Percentiles rank a stretch among this genome's conserved stretches.
phyloP scores from a whole-genome alignment of 2,797 vertebrate genomes.

The Sebastes matsubarae region DNA sequence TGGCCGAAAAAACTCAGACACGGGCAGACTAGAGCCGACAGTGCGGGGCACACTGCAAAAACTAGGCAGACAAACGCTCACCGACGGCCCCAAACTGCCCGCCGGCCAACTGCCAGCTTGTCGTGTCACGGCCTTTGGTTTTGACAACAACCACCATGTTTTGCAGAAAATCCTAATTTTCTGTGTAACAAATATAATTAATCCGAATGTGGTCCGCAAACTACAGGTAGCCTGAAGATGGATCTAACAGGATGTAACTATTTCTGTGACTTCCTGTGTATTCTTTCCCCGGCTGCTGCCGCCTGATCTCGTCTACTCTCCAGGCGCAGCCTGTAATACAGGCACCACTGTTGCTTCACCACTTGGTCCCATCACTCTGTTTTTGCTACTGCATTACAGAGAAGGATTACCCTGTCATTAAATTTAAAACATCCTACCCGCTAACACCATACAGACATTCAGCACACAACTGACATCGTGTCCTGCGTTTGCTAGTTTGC shows the following conservation, averaged over 20 bases:
- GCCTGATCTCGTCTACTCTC: too few relatives aligned
- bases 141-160: neutral
- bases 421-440: conserved; percentile 22
- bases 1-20: too few relatives aligned
- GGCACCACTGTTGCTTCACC: neutral
- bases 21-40: too few relatives aligned
- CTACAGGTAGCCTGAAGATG: too few relatives aligned
- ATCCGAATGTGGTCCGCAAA: too few relatives aligned
- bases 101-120: too few relatives aligned
- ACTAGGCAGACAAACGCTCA: too few relatives aligned
- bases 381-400: conserved; percentile 54
- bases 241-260: neutral
- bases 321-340: too few relatives aligned
- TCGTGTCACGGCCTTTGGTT: fast-evolving
- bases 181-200: too few relatives aligned
- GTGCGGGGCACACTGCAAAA: too few relatives aligned
- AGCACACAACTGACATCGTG: neutral
- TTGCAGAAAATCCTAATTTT: neutral
- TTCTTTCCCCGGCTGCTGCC: too few relatives aligned
- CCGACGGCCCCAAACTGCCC: too few relatives aligned
- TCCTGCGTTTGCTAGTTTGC: conserved; percentile 9
- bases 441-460: neutral
- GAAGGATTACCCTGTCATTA: conserved; percentile 65
- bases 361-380: conserved; percentile 4
- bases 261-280: neutral